Conservation (phyloP, 2,797 vertebrate species). For the Peromyscus aztecus region DNA sequence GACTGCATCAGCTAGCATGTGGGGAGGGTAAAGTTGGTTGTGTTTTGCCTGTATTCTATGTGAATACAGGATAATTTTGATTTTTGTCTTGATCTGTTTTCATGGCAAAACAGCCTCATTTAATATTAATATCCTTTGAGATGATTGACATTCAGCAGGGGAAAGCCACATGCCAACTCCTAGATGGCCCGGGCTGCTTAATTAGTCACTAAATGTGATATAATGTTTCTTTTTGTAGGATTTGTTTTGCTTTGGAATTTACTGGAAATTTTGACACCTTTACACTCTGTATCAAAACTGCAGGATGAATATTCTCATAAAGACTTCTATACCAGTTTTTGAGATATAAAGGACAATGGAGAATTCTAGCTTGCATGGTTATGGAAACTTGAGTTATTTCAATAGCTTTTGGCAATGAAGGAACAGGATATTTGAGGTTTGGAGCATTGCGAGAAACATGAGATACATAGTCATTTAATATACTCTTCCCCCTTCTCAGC, state of each 20-base stretch:
- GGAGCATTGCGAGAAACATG: constrained; percentile 41
- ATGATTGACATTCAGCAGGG: background rate
- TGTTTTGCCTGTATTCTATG: background rate
- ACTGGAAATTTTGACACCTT: constrained; percentile 22
- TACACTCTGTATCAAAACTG: constrained; percentile 29
- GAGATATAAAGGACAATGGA: constrained; percentile 28
- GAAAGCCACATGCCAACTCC: background rate
- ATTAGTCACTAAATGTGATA: background rate
- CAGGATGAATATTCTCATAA: background rate
- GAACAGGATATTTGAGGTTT: constrained; percentile 45
- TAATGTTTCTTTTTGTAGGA: background rate
- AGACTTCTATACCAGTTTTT: constrained; percentile 15
- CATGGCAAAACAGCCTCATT: background rate
- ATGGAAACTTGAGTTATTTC: constrained; percentile 55
- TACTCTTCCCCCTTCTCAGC: background rate
- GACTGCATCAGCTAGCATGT: background rate
- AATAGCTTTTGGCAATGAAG: constrained; percentile 23
- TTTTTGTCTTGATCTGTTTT: background rate
- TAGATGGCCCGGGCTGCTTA: background rate
- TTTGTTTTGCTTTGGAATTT: constrained; percentile 31
- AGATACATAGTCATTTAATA: constrained; percentile 37
- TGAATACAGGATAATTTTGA: background rate
- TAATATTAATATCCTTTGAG: background rate
- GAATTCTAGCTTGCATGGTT: constrained; percentile 48
- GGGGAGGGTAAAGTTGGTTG: background rate